These are phyloP conservation scores for Forbesichthys agassizii DNA, from an alignment of 2,113 vertebrate species.

Conservation along the genomic window DNA sequence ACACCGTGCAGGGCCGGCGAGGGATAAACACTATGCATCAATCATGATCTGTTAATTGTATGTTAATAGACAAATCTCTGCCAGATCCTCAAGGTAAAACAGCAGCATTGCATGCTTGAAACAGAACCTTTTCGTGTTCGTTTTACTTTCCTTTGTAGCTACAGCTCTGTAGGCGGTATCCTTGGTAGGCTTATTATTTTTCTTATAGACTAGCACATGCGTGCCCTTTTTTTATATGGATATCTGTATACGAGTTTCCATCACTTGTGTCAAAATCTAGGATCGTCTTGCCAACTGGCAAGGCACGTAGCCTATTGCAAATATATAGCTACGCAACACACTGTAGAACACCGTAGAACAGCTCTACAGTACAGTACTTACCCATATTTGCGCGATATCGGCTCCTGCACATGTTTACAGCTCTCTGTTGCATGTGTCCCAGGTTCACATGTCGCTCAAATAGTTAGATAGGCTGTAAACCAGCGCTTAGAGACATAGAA, in stretches of 20 bases:
- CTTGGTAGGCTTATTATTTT: neutral
- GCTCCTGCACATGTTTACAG: constrained; percentile 65
- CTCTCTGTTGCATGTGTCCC: constrained; percentile 55
- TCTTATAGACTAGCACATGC: neutral
- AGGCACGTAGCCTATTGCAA: constrained; percentile 21
- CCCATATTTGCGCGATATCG: constrained; percentile 72
- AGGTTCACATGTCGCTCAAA: constrained; percentile 70
- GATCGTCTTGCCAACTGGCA: neutral
- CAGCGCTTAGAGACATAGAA: constrained; percentile 21
- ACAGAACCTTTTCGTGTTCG: neutral
- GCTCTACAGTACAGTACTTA: constrained; percentile 53
- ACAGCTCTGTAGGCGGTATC: neutral
- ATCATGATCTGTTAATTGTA: constrained; percentile 15
- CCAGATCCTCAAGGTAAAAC: constrained; percentile 19
- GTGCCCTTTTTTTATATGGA: neutral
- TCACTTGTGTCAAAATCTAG: neutral
- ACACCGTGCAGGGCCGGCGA: constrained; percentile 21
- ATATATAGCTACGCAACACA: neutral
- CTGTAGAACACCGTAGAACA: neutral
- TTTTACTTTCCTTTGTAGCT: neutral
- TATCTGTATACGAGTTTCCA: neutral
- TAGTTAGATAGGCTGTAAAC: constrained; percentile 41
- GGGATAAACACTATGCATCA: constrained; percentile 36
- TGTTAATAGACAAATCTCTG: constrained; percentile 25
- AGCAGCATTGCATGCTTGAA: constrained; percentile 7